Evolutionary conservation across 2,797 vertebrate species (phyloP).

Genomic region (Capromys pilorides): DNA sequence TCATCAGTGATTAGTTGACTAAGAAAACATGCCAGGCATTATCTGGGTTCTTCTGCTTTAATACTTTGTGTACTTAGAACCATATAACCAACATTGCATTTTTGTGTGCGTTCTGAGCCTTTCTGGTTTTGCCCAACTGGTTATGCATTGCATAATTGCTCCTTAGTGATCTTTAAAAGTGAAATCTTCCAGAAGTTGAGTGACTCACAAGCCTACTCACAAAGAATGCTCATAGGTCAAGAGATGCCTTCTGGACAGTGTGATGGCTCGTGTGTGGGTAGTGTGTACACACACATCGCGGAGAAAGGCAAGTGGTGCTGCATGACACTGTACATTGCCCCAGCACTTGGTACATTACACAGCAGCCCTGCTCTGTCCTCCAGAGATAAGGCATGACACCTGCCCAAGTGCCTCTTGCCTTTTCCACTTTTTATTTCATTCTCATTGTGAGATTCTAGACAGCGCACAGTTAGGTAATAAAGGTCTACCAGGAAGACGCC

Average conservation of each 20-base stretch:
- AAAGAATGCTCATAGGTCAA: background rate
- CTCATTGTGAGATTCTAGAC: background rate
- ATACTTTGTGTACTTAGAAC: background rate
- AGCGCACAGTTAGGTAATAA: background rate
- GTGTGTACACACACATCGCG: accelerated
- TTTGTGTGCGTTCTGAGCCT: background rate
- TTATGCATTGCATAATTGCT: background rate
- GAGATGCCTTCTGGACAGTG: background rate
- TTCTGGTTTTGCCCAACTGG: background rate
- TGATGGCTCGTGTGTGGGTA: accelerated
- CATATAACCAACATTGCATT: background rate
- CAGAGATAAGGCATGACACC: background rate
- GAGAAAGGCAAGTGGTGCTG: background rate
- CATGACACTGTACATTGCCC: accelerated
- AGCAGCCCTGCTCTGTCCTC: background rate
- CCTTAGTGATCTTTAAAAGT: conserved; percentile 1
- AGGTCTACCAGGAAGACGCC: conserved; percentile 40
- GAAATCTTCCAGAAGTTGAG: background rate
- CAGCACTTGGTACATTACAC: background rate
- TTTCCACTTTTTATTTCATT: conserved; percentile 13
- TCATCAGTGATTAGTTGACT: background rate
- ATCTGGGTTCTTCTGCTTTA: background rate
- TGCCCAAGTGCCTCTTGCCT: background rate
- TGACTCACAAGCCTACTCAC: background rate
- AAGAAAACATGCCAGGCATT: background rate